These are phyloP conservation scores for Trissolcus japonicus DNA, from an alignment of 2,888 invertebrate species.

Conservation along the genomic window DNA sequence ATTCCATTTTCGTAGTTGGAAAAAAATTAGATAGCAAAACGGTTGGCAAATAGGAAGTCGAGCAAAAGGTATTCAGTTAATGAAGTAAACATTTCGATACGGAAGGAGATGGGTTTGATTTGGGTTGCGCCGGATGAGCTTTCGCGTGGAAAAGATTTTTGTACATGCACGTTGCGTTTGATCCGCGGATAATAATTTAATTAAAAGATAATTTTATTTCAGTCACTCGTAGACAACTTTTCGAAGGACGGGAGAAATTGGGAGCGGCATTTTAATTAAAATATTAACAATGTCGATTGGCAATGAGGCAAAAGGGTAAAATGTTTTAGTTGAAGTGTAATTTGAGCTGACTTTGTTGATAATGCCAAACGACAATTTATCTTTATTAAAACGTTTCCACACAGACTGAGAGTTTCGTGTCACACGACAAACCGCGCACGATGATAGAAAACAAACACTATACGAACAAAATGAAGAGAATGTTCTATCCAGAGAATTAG, in stretches of 20 bases:
- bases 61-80: background rate
- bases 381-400: conserved; percentile 15
- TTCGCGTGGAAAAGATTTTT: too few relatives aligned
- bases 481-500: conserved; percentile 24
- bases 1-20: too few relatives aligned
- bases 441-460: conserved; percentile 30
- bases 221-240: too few relatives aligned
- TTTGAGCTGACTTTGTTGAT: background rate
- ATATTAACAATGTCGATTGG: too few relatives aligned
- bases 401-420: conserved; percentile 13
- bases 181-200: background rate
- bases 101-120: background rate
- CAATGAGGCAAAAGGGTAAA: too few relatives aligned
- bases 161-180: background rate
- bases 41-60: too few relatives aligned
- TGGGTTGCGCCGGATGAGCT: too few relatives aligned
- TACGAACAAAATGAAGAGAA: conserved; percentile 18
- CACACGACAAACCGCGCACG: conserved; percentile 4
- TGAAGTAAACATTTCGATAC: background rate
- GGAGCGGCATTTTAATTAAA: too few relatives aligned
- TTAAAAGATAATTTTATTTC: too few relatives aligned
- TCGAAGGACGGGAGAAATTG: too few relatives aligned
- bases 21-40: too few relatives aligned
- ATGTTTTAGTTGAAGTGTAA: too few relatives aligned
- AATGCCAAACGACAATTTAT: conserved; percentile 14